Conservation (phyloP, 2,888 invertebrate genomes). For the Dicyrtomina minuta region DNA sequence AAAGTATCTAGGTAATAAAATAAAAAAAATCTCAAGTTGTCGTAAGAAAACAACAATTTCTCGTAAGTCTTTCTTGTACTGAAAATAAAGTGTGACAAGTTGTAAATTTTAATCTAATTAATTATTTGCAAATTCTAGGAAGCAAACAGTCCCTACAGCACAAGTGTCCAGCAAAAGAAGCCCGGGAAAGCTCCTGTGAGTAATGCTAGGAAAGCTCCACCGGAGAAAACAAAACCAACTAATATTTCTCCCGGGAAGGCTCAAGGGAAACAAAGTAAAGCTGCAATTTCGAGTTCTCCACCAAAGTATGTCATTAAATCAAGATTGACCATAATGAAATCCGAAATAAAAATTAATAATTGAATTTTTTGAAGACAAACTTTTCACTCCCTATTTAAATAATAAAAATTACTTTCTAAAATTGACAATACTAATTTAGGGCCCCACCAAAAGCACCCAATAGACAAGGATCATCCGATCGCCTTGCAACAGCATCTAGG, state of each 20-base stretch:
- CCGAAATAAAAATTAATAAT: too few relatives aligned
- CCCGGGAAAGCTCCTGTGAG: slow-evolving; percentile 13
- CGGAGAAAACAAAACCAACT: slow-evolving; percentile 4
- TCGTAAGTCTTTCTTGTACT: not conserved
- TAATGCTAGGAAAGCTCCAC: slow-evolving; percentile 12
- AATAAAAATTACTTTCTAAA: too few relatives aligned
- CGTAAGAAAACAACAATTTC: not conserved
- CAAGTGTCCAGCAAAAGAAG: slow-evolving; percentile 16
- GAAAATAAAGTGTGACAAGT: too few relatives aligned
- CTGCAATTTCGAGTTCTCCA: slow-evolving; percentile 12
- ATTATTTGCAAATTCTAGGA: slow-evolving; percentile 19
- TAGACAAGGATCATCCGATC: slow-evolving; percentile 5
- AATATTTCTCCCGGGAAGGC: slow-evolving; percentile 9
- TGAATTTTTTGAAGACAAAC: too few relatives aligned
- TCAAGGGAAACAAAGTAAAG: slow-evolving; percentile 12
- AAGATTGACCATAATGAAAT: too few relatives aligned
- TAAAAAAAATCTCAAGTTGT: not conserved
- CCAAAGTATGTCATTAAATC: slow-evolving; percentile 22
- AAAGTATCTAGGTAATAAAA: not conserved
- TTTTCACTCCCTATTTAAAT: too few relatives aligned
- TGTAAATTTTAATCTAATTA: too few relatives aligned
- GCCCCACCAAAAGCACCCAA: not conserved
- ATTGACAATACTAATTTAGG: too few relatives aligned
- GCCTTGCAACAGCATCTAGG: not conserved
- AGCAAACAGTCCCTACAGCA: slow-evolving; percentile 26